Evolutionary conservation across 2,113 vertebrate species (phyloP).

Genomic region (Forbesichthys agassizii): DNA sequence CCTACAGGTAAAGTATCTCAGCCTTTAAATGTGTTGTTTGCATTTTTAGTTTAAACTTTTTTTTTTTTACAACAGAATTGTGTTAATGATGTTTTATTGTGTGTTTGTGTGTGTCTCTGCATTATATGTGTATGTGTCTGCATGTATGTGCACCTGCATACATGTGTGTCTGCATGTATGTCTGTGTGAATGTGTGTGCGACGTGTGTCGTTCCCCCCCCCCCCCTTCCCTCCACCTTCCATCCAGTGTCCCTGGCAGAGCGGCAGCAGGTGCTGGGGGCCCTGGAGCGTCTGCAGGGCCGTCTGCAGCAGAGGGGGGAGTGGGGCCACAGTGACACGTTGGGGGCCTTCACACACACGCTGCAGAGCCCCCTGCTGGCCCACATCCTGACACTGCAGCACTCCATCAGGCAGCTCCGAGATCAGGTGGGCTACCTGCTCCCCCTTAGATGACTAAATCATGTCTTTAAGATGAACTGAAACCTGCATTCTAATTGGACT

Average conservation of each 20-base stretch:
- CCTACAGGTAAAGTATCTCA: slow-evolving; percentile 60
- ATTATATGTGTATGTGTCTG: slow-evolving; percentile 1
- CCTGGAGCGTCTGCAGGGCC: slow-evolving; percentile 86
- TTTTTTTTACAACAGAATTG: no score
- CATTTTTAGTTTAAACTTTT: neutral
- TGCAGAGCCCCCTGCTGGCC: slow-evolving; percentile 89
- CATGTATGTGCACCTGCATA: no score
- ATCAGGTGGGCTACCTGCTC: slow-evolving; percentile 70
- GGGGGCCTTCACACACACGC: slow-evolving; percentile 76
- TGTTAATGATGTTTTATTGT: neutral
- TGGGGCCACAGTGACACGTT: slow-evolving; percentile 83
- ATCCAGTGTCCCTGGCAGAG: slow-evolving; percentile 73
- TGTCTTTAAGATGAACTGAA: no score
- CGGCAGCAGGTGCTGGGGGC: slow-evolving; percentile 91
- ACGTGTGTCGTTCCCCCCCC: no score
- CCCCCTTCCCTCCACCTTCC: no score
- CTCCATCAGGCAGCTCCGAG: slow-evolving; percentile 90
- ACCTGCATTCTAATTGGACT: no score
- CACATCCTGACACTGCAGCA: slow-evolving; percentile 94
- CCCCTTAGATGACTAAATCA: no score
- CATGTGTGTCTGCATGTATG: neutral
- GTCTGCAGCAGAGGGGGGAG: slow-evolving; percentile 86
- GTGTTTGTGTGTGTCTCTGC: slow-evolving; percentile 1
- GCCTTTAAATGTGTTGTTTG: neutral
- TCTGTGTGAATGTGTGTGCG: neutral